Evolutionary conservation across 2,888 invertebrate species (phyloP), one percentile per base, ranked within the genome.

Genomic region (Calliphora vomitoria): DNA sequence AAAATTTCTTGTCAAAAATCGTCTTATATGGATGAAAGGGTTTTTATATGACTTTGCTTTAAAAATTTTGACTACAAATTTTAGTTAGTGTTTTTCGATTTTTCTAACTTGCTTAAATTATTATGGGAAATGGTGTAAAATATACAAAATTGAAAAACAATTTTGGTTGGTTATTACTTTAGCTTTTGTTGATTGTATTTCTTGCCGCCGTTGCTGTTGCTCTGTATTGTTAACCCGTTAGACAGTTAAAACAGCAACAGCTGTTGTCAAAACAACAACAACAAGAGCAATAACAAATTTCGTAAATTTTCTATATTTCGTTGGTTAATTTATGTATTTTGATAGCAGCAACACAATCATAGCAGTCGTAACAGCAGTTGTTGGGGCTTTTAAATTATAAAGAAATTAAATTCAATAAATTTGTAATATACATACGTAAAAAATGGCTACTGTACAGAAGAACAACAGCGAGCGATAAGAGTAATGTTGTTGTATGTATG

Each of bases 301-400:
- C n/a, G 60, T 80, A 80, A 69, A 85, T 80, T 80, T 80, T 75
- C 18, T 79, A 53, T 69, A 62, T 75, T 79, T 85, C 69, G 62
- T 88, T 87, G 86, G 88, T 74, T 86, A 89, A 90, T 89, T 88
- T 88, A 85, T 85, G 62, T 81, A 47, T 75, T 81, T 75, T 75
- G 60, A 74, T 74, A 69, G 69, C 38, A 82, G 50, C 35, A 60
- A 47, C 55, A 79, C 47, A 50, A 82, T 11, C 64, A 64, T 64
- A 64, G 35, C 55, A 71, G 47, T 55, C 58, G 66, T 64, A 81
- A 85, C 79, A 87, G 44, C 87, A 82, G 87, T 85, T 85, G 87
- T 82, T 80, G 75, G 75, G 50, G 50, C n/a, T 82, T 78, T 87
- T 79, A 85, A 87, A 85, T 85, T 87, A 60, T 82, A 75, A 87